These are phyloP conservation scores for Operophtera brumata DNA, from an alignment of 2,888 invertebrate genomes.

Conservation along the genomic window DNA sequence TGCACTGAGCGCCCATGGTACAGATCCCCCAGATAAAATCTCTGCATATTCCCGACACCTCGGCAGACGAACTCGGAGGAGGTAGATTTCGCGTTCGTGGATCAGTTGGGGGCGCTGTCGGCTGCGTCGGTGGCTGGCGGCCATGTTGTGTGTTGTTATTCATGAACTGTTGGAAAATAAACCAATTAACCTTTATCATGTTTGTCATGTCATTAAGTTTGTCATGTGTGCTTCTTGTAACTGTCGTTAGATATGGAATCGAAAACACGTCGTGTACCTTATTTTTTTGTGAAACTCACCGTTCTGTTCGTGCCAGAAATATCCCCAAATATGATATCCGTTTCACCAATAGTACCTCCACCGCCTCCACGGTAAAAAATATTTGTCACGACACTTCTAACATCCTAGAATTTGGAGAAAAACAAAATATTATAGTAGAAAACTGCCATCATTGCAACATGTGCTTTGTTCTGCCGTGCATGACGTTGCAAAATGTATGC, in stretches of 20 bases:
- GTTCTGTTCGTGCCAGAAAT: background rate
- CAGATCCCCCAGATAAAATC: conserved; percentile 69
- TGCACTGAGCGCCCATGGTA: conserved; percentile 55
- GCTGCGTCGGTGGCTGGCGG: conserved; percentile 52
- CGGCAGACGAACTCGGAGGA: conserved; percentile 26
- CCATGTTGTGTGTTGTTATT: conserved; percentile 54
- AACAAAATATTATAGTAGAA: background rate
- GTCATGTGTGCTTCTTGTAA: background rate
- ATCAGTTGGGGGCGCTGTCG: conserved; percentile 41
- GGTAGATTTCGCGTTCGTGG: conserved; percentile 29
- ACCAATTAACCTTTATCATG: background rate
- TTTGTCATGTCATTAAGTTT: too few relatives aligned
- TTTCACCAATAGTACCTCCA: background rate
- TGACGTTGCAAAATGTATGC: background rate
- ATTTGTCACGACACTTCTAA: background rate
- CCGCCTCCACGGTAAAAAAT: background rate
- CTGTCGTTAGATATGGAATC: background rate
- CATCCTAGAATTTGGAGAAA: background rate
- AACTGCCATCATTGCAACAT: background rate
- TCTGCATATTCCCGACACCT: conserved; percentile 47
- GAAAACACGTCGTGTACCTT: background rate
- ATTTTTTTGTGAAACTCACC: background rate
- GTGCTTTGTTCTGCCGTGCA: background rate
- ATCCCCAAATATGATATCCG: background rate
- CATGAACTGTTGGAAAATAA: conserved; percentile 41